Percentiles rank a stretch among this genome's conserved stretches.
Evolutionary conservation across 1,140 invertebrate species (phyloP).

Genomic region (Leptoteleia sp.): DNA sequence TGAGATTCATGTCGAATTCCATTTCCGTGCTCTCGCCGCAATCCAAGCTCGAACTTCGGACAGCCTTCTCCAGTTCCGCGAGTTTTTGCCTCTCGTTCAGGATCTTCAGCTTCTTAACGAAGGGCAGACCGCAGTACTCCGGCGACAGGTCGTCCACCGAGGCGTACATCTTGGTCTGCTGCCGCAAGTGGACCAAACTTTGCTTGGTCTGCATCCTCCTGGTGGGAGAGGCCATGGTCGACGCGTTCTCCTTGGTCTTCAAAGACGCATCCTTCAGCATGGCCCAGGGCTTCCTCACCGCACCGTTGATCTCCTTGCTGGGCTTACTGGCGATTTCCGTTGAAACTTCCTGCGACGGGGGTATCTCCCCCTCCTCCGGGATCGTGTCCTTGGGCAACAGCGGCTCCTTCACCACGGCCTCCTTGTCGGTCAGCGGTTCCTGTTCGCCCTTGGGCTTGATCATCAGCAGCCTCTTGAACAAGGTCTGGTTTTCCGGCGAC

Average conservation of each 20-base stretch:
- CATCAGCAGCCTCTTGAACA: conserved; percentile 89
- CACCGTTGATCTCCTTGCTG: conserved; percentile 35
- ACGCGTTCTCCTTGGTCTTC: conserved; percentile 66
- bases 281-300: conserved; percentile 75
- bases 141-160: conserved; percentile 93
- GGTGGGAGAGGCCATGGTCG: conserved; percentile 66
- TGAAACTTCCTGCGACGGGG: conserved; percentile 35
- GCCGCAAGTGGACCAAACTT: conserved; percentile 73
- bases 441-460: conserved; percentile 88
- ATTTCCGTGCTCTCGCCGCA: conserved; percentile 84
- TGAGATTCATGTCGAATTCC: conserved; percentile 82
- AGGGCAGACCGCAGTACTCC: conserved; percentile 92
- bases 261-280: conserved; percentile 79
- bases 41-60: conserved; percentile 90
- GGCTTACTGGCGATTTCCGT: conserved; percentile 1
- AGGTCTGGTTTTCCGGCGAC: conserved; percentile 81
- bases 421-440: conserved; percentile 66
- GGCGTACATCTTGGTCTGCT: conserved; percentile 85
- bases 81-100: conserved; percentile 93
- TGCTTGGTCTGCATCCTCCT: conserved; percentile 70
- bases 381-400: conserved; percentile 70
- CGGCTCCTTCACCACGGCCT: conserved; percentile 70
- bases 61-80: conserved; percentile 88
- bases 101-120: conserved; percentile 93
- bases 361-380: conserved; percentile 63